phyloP scores from a whole-genome alignment of 2,113 vertebrate species.

The Benitochromis conjunctus region DNA sequence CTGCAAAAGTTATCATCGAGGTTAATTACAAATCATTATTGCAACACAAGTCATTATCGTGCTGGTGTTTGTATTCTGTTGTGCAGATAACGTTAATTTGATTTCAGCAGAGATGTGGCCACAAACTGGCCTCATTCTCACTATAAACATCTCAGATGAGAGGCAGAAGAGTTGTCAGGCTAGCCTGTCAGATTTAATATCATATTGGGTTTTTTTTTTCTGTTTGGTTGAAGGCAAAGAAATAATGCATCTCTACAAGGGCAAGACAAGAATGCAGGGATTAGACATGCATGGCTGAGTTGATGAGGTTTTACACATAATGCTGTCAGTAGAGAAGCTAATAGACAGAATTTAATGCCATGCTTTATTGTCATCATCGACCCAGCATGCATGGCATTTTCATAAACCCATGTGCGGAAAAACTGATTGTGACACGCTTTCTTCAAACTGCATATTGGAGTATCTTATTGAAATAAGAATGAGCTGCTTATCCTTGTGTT shows the following conservation, averaged over 20 bases:
- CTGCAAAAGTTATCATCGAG: background rate
- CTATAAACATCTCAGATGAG: background rate
- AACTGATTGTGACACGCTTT: background rate
- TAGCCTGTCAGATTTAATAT: conserved; percentile 36
- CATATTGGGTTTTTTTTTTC: background rate
- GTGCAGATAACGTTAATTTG: background rate
- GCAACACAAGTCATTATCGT: background rate
- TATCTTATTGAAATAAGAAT: background rate
- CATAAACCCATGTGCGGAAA: background rate
- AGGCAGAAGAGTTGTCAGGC: background rate
- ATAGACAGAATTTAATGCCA: conserved; percentile 5
- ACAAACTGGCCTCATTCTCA: background rate
- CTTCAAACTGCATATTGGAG: background rate
- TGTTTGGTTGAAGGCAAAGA: conserved; percentile 29
- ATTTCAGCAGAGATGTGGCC: background rate
- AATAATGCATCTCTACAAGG: conserved; percentile 11
- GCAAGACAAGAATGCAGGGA: background rate
- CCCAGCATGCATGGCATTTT: background rate
- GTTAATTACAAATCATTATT: background rate
- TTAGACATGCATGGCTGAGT: conserved; percentile 30
- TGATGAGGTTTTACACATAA: conserved; percentile 27
- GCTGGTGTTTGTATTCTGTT: background rate
- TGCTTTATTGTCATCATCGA: background rate
- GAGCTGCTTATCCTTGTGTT: background rate
- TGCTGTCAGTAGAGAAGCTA: conserved; percentile 21